phyloP scores from a whole-genome alignment of 2,888 invertebrate genomes.

The Drosophila paracracens region DNA sequence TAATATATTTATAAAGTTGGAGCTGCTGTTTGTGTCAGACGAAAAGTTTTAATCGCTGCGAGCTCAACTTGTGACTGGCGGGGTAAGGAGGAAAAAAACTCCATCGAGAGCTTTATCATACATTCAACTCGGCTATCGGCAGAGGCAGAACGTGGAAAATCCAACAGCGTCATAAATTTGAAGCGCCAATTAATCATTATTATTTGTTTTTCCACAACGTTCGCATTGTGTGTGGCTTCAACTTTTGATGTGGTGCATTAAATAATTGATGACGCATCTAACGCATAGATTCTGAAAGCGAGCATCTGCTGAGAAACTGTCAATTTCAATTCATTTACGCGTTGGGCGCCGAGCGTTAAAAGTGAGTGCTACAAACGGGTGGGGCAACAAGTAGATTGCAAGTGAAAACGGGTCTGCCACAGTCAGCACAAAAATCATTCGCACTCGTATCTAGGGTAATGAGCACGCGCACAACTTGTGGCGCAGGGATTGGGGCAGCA shows the following conservation, averaged over 20 bases:
- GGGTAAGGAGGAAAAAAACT: conserved; percentile 23
- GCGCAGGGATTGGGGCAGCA: not conserved
- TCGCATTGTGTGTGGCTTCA: conserved; percentile 2
- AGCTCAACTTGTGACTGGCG: conserved; percentile 13
- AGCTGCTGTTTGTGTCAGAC: conserved; percentile 51
- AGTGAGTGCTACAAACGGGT: conserved; percentile 19
- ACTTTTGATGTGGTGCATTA: conserved; percentile 54
- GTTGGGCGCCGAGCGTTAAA: conserved; percentile 7
- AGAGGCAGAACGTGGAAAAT: conserved; percentile 24
- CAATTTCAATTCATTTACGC: conserved; percentile 58
- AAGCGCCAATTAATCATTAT: conserved; percentile 78
- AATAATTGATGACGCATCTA: conserved; percentile 63
- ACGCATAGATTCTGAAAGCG: conserved; percentile 39
- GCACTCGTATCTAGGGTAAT: conserved; percentile 65
- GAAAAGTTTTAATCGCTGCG: conserved; percentile 70
- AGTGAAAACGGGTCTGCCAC: conserved; percentile 38
- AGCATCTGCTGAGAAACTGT: conserved; percentile 27
- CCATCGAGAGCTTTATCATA: conserved; percentile 65
- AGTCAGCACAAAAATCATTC: conserved; percentile 53
- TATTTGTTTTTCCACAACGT: conserved; percentile 4
- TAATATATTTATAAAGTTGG: conserved; percentile 63
- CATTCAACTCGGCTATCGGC: conserved; percentile 74
- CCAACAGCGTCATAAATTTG: conserved; percentile 73
- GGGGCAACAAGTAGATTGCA: conserved; percentile 62
- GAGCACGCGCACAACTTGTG: conserved; percentile 49